Conservation (phyloP, 1,140 invertebrate genomes). For the Neotoxoptera formosana region DNA sequence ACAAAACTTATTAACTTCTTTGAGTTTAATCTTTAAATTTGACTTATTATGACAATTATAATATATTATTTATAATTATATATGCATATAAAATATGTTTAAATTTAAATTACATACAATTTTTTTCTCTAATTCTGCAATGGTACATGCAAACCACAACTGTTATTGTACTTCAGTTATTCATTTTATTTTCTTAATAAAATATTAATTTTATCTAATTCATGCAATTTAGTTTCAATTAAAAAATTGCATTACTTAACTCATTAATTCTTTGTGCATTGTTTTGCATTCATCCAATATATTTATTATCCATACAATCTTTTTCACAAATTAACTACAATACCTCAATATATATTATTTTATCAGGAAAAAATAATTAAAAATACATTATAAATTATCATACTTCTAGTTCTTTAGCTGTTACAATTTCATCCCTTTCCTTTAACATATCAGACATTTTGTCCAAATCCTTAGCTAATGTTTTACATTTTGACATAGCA, state of each 20-base stretch:
- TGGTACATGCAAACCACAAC: not conserved
- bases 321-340: conserved; percentile 13
- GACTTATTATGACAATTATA: not conserved
- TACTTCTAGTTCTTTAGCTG: conserved; percentile 50
- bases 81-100: not conserved
- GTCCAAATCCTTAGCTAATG: not conserved
- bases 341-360: not conserved
- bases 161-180: not conserved
- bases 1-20: conserved; percentile 13
- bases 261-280: not conserved
- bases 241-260: not conserved
- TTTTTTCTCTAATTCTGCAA: conserved; percentile 22
- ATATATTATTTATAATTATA: not conserved
- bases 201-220: not conserved
- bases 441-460: not conserved
- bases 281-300: not conserved
- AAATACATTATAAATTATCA: not conserved
- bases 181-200: conserved; percentile 42
- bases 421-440: conserved; percentile 6
- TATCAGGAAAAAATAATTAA: not conserved
- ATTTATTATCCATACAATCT: not conserved
- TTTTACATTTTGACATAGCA: conserved; percentile 27
- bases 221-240: conserved; percentile 30
- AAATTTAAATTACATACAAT: conserved; percentile 35
- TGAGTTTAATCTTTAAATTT: conserved; percentile 6